Conservation (phyloP, 2,113 vertebrate species). For the Ranitomeya variabilis region DNA sequence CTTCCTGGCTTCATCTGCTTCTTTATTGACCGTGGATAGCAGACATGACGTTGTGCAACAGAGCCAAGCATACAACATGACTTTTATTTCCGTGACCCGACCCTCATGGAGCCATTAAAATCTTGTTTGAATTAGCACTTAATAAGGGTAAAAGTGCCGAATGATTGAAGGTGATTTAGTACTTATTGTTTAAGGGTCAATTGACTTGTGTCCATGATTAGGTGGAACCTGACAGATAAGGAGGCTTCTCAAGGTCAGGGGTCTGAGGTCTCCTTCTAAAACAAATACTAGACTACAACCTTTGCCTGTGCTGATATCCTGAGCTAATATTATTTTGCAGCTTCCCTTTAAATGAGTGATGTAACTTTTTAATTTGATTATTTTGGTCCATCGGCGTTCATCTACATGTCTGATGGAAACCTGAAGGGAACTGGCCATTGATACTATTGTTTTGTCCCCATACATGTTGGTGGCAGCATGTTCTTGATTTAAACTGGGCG, state of each 20-base stretch:
- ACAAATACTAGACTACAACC: not conserved
- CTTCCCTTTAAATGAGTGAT: not conserved
- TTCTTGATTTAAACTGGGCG: not conserved
- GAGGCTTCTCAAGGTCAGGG: not conserved
- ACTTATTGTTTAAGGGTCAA: conserved; percentile 18
- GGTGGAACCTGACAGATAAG: not conserved
- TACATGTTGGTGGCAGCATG: too few relatives aligned
- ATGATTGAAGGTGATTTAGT: conserved; percentile 19
- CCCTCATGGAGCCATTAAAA: not conserved
- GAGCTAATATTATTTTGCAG: not conserved
- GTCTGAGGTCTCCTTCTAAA: not conserved
- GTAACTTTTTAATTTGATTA: too few relatives aligned
- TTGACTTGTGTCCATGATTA: not conserved
- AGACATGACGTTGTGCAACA: too few relatives aligned
- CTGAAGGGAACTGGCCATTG: too few relatives aligned
- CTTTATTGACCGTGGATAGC: too few relatives aligned
- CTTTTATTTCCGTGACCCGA: not conserved
- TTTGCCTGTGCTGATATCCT: conserved; percentile 2
- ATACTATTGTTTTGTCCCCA: too few relatives aligned
- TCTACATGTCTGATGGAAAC: too few relatives aligned
- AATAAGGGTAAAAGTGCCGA: not conserved
- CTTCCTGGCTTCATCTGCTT: too few relatives aligned
- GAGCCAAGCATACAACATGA: not conserved
- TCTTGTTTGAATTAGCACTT: not conserved
- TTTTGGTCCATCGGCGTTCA: too few relatives aligned